phyloP scores from a whole-genome alignment of 2,888 invertebrate species.

The Steromphala cineraria region DNA sequence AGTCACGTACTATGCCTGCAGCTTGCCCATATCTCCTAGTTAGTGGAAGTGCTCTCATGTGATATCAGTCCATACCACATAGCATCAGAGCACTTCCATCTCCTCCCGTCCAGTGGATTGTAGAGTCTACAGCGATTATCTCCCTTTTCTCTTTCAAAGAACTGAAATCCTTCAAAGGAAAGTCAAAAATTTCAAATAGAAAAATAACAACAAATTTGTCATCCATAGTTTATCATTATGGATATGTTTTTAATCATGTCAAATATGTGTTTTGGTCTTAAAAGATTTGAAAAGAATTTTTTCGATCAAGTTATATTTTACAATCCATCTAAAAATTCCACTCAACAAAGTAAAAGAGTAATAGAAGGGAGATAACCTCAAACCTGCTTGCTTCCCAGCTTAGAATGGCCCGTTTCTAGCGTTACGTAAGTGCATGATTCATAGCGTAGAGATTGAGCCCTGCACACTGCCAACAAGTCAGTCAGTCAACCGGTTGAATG shows the following conservation, averaged over 20 bases:
- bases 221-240: too few species aligned
- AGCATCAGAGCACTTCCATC: not conserved
- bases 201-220: too few species aligned
- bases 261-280: too few species aligned
- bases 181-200: too few species aligned
- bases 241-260: too few species aligned
- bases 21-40: not conserved
- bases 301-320: too few species aligned
- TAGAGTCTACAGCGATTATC: not conserved
- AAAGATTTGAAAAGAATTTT: too few species aligned
- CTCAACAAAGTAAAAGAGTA: too few species aligned
- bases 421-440: not conserved
- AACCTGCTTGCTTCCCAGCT: constrained; percentile 2
- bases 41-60: constrained; percentile 1
- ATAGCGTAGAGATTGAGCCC: not conserved
- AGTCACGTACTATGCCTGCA: not conserved
- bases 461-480: not conserved
- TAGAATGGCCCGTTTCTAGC: constrained; percentile 4
- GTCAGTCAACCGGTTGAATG: not conserved
- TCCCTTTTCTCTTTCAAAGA: not conserved
- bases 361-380: not conserved
- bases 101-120: not conserved
- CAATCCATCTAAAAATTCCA: too few species aligned
- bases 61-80: not conserved
- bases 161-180: too few species aligned